Percentiles rank a stretch among this genome's conserved stretches.
These are phyloP conservation scores for Schizaphis graminum DNA, from an alignment of 2,888 invertebrate genomes.

Conservation along the genomic window DNA sequence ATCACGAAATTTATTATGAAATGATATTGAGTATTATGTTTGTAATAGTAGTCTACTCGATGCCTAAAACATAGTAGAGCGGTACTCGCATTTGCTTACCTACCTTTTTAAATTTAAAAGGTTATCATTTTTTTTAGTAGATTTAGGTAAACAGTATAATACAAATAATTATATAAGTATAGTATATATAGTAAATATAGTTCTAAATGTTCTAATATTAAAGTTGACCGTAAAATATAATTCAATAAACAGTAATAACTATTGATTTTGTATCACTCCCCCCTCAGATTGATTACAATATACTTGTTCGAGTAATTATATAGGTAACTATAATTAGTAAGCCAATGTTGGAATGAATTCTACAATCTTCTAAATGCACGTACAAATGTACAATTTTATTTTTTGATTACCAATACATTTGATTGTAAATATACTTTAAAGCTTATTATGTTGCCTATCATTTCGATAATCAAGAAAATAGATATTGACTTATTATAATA, in stretches of 20 bases:
- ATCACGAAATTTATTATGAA: no score
- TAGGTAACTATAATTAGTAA: background rate
- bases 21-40: no score
- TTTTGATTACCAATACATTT: background rate
- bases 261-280: background rate
- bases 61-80: no score
- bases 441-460: conserved; percentile 23
- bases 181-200: no score
- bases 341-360: no score
- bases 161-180: no score
- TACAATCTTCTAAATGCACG: background rate
- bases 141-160: background rate
- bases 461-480: background rate
- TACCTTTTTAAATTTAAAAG: background rate
- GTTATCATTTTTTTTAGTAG: background rate
- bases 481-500: background rate
- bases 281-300: background rate
- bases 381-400: background rate
- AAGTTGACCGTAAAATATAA: background rate
- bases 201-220: background rate
- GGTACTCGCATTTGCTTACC: no score
- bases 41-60: no score
- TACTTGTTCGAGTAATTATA: background rate
- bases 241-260: background rate
- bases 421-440: background rate